Conservation (phyloP, 2,797 vertebrate species). For the Xenops minutus region DNA sequence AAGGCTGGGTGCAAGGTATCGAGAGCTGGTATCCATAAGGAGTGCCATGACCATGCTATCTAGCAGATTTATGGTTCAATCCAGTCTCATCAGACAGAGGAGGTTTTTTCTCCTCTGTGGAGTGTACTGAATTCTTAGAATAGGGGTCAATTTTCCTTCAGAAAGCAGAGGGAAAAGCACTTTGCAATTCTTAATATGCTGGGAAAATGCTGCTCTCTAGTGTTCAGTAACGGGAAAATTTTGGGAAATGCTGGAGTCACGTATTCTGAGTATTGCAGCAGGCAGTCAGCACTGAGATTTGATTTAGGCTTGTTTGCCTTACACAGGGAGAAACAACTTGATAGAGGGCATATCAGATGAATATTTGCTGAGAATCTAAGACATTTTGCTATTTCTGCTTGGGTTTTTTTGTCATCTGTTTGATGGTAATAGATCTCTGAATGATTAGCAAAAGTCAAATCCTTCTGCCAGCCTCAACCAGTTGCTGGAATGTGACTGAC, state of each 20-base stretch:
- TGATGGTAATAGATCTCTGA: not conserved
- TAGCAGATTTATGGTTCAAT: not conserved
- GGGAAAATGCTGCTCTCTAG: constrained; percentile 70
- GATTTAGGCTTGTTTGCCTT: not conserved
- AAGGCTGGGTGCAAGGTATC: not conserved
- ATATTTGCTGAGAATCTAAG: not conserved
- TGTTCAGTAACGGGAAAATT: not conserved
- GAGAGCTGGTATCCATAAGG: not conserved
- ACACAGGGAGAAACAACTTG: not conserved
- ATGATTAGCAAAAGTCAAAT: not conserved
- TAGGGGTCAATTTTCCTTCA: not conserved
- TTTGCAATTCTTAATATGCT: not conserved
- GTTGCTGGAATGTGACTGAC: not conserved
- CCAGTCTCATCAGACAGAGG: not conserved
- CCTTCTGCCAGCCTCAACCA: not conserved
- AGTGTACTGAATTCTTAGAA: not conserved
- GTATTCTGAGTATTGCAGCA: not conserved
- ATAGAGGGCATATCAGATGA: not conserved
- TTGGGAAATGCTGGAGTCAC: not conserved
- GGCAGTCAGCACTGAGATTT: not conserved
- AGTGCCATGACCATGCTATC: not conserved
- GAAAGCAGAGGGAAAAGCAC: not conserved
- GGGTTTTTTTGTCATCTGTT: not conserved
- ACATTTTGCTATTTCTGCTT: not conserved
- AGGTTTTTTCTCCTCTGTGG: not conserved